Conservation (phyloP, 2,888 invertebrate species). For the Brachylomia viminalis region DNA sequence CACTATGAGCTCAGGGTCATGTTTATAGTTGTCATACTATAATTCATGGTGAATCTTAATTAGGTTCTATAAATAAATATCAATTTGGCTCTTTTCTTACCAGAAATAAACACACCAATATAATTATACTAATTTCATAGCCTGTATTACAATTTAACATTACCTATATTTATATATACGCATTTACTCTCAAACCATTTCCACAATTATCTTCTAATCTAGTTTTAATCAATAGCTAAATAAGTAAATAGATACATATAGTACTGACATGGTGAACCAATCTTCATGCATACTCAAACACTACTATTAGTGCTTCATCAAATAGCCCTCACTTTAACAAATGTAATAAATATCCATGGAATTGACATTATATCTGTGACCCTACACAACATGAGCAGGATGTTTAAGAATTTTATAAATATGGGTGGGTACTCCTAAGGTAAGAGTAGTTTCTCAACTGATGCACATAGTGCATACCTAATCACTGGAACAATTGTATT, state of each 20-base stretch:
- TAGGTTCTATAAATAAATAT: constrained; percentile 70
- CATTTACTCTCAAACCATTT: constrained; percentile 26
- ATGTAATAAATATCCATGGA: constrained; percentile 5
- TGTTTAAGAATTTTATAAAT: not conserved
- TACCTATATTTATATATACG: constrained; percentile 25
- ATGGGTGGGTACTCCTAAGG: not conserved
- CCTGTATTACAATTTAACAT: constrained; percentile 45
- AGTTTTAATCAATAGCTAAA: constrained; percentile 34
- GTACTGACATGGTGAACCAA: constrained; percentile 5
- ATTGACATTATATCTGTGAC: constrained; percentile 15
- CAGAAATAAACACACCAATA: constrained; percentile 33
- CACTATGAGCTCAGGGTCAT: constrained; percentile 9
- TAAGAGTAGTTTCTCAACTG: constrained; percentile 11
- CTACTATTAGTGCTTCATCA: not conserved
- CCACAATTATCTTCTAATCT: constrained; percentile 35
- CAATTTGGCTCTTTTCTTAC: constrained; percentile 66
- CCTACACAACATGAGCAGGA: constrained; percentile 23
- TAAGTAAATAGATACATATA: constrained; percentile 35
- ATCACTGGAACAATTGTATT: constrained; percentile 11
- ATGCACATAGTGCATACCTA: constrained; percentile 51
- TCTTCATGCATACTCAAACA: constrained; percentile 20
- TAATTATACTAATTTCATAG: constrained; percentile 58
- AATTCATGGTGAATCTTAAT: constrained; percentile 40
- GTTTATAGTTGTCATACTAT: constrained; percentile 20
- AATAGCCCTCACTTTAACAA: not conserved